phyloP scores from a whole-genome alignment of 2,888 invertebrate genomes.

The Drosophila nr. perissopoda region DNA sequence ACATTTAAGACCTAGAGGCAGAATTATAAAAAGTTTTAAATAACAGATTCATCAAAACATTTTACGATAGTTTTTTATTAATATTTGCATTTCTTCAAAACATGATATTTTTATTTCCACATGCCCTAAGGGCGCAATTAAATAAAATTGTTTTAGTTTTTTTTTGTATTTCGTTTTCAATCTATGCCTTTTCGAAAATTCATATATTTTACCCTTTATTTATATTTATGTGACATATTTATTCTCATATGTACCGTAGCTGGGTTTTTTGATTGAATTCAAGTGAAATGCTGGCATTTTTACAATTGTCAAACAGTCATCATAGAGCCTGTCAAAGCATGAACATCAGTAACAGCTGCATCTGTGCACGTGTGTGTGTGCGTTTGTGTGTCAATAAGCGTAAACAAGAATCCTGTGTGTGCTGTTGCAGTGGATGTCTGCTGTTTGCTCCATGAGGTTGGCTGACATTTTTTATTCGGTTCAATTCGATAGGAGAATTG shows the following conservation, averaged over 20 bases:
- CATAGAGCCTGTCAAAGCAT: conserved; percentile 42
- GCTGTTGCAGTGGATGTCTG: conserved; percentile 12
- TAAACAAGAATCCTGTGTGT: conserved; percentile 40
- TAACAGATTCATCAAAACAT: neutral
- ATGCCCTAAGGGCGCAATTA: conserved; percentile 4
- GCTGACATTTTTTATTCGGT: neutral
- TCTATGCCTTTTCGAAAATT: neutral
- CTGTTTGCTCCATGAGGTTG: conserved; percentile 4
- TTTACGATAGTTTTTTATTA: neutral
- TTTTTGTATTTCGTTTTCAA: neutral
- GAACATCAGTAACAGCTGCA: conserved; percentile 22
- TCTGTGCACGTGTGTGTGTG: conserved; percentile 2
- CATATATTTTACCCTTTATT: neutral
- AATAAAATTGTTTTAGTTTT: conserved; percentile 1
- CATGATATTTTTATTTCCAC: conserved; percentile 34
- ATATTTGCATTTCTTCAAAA: conserved; percentile 7
- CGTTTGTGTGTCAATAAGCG: conserved; percentile 44
- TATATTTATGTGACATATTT: neutral
- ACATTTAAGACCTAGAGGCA: neutral
- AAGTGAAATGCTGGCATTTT: conserved; percentile 20
- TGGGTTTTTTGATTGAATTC: conserved; percentile 13
- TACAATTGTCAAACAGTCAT: conserved; percentile 50
- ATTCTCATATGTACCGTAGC: neutral
- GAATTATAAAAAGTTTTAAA: neutral
- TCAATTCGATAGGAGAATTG: neutral